phyloP scores from a whole-genome alignment of 2,797 vertebrate genomes.

The Myotis pilosus region DNA sequence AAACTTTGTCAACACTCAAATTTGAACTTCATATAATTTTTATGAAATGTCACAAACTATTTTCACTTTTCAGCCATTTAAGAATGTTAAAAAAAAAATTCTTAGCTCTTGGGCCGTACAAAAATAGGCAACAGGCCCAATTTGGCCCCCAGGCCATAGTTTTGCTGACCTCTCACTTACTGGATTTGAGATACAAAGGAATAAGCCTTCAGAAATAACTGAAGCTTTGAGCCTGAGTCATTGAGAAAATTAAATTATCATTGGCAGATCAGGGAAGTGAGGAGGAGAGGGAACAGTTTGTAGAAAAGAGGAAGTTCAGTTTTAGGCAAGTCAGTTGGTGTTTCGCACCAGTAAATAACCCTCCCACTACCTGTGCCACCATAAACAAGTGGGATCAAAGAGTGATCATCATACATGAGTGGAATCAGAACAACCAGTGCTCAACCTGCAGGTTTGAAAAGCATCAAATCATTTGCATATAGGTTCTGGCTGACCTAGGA shows the following conservation, averaged over 20 bases:
- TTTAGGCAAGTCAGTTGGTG: background rate
- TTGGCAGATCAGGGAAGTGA: background rate
- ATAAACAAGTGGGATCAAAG: background rate
- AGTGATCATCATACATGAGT: background rate
- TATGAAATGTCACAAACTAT: background rate
- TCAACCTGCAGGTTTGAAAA: background rate
- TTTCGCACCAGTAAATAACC: background rate
- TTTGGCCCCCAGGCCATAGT: background rate
- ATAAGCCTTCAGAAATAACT: background rate
- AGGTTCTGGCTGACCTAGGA: background rate
- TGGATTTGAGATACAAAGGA: constrained; percentile 20
- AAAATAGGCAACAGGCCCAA: background rate
- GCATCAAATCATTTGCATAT: background rate
- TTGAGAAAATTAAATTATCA: background rate
- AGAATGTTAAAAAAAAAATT: background rate
- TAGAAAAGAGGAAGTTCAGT: background rate
- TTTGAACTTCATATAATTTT: background rate
- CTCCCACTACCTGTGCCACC: background rate
- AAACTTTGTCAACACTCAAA: background rate
- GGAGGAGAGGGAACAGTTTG: background rate
- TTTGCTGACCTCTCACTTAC: background rate
- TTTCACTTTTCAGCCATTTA: background rate
- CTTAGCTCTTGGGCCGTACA: background rate
- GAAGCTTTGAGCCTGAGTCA: background rate
- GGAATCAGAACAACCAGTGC: background rate